phyloP scores from a whole-genome alignment of 2,797 vertebrate genomes.

The Myotis vivesi region DNA sequence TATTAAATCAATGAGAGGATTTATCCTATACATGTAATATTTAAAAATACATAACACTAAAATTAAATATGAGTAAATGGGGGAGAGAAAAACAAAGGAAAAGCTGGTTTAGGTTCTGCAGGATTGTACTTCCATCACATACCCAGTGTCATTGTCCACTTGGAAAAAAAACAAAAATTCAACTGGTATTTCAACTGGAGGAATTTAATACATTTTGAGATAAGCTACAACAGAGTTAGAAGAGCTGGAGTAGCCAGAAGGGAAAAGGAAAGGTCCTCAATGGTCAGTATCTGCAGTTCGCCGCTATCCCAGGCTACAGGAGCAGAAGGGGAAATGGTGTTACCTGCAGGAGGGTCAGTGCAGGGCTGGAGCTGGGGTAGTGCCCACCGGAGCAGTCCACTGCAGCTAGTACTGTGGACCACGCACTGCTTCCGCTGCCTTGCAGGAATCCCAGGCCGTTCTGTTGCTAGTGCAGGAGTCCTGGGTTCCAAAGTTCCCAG shows the following conservation, averaged over 20 bases:
- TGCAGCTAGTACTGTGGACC: fast-evolving
- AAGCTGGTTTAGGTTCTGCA: neutral
- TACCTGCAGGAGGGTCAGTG: fast-evolving
- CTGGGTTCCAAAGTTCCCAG: neutral
- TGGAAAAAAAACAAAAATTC: neutral
- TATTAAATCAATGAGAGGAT: conserved; percentile 6
- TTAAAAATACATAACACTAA: conserved; percentile 15
- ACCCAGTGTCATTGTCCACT: neutral
- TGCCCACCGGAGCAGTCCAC: fast-evolving
- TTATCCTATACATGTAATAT: neutral
- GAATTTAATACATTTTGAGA: neutral
- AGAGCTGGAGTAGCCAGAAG: neutral
- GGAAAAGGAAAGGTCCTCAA: neutral
- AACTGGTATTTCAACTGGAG: neutral
- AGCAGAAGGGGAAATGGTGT: neutral
- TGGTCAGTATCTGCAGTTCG: neutral
- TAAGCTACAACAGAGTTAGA: neutral
- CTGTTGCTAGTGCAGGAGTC: neutral
- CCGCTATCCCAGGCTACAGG: fast-evolving
- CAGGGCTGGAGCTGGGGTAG: neutral
- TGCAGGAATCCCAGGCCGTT: neutral
- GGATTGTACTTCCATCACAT: fast-evolving
- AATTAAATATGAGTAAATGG: neutral
- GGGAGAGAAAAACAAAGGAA: neutral
- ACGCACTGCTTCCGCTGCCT: neutral